Evolutionary conservation across 2,113 vertebrate genomes (phyloP).

Genomic region (Hipposideros armiger): DNA sequence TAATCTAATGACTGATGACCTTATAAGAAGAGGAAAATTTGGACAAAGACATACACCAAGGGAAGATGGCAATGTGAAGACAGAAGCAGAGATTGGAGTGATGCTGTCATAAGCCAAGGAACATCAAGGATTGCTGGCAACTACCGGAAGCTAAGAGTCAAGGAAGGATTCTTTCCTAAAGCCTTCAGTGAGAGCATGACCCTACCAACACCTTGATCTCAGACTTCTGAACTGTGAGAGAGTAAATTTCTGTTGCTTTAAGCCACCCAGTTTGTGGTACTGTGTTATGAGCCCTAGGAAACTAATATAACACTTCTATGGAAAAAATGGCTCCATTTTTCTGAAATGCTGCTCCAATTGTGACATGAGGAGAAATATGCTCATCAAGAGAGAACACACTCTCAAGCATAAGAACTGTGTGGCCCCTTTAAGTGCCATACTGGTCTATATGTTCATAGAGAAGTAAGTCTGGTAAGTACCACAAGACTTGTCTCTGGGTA

Average conservation of each 20-base stretch:
- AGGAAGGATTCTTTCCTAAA: background rate
- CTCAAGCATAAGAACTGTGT: background rate
- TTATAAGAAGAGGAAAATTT: constrained; percentile 4
- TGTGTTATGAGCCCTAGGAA: background rate
- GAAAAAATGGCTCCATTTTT: background rate
- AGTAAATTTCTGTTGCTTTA: background rate
- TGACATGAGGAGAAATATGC: background rate
- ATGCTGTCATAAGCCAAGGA: background rate
- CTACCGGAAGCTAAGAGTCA: background rate
- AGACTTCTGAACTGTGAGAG: background rate
- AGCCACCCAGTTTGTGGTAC: background rate
- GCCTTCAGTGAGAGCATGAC: background rate
- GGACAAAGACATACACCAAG: background rate
- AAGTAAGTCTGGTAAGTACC: background rate
- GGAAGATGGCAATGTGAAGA: background rate
- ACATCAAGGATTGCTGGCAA: background rate
- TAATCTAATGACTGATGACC: background rate
- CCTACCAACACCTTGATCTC: background rate
- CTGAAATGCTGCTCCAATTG: background rate
- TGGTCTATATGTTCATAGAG: background rate
- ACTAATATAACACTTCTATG: background rate
- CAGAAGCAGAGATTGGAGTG: background rate
- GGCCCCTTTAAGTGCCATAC: background rate
- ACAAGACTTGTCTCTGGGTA: background rate
- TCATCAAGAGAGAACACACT: background rate